Evolutionary conservation across 2,113 vertebrate species (phyloP).

Genomic region (Toxotes jaculatrix): DNA sequence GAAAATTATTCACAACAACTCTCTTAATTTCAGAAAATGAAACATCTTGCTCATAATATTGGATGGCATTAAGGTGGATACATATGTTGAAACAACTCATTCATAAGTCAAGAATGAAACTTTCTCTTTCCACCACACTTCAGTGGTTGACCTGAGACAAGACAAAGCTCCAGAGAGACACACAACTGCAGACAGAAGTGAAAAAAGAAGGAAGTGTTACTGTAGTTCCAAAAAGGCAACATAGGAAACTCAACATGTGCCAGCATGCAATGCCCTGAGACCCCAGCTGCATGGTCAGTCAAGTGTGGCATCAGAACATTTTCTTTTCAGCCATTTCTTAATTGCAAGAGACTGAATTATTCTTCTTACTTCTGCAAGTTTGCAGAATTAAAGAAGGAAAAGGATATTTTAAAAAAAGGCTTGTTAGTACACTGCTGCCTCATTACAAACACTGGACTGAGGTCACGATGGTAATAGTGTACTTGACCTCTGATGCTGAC

Average conservation of each 20-base stretch:
- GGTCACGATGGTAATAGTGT: conserved; percentile 5
- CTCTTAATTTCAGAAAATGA: background rate
- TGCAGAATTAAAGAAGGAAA: background rate
- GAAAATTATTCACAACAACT: background rate
- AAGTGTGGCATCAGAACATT: background rate
- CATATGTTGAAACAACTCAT: conserved; percentile 6
- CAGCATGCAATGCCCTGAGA: background rate
- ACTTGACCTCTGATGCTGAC: conserved; percentile 41
- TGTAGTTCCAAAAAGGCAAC: background rate
- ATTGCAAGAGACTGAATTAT: background rate
- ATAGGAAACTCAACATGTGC: conserved; percentile 7
- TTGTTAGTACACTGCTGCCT: background rate
- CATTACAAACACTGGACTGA: background rate
- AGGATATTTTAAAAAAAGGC: background rate
- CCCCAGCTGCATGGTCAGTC: background rate
- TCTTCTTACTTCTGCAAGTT: background rate
- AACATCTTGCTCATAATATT: background rate
- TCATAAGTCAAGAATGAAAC: conserved; percentile 20
- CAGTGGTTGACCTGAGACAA: background rate
- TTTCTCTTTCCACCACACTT: conserved; percentile 16
- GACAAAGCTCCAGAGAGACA: background rate
- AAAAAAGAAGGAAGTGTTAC: conserved; percentile 54
- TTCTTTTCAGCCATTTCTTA: background rate
- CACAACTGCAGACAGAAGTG: conserved; percentile 37
- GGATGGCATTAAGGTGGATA: background rate